A percentile compares a stretch with the other conserved stretches of the same genome.
These are phyloP conservation scores for Tetrapedia diversipes DNA, from an alignment of 2,888 invertebrate genomes.

Conservation along the genomic window DNA sequence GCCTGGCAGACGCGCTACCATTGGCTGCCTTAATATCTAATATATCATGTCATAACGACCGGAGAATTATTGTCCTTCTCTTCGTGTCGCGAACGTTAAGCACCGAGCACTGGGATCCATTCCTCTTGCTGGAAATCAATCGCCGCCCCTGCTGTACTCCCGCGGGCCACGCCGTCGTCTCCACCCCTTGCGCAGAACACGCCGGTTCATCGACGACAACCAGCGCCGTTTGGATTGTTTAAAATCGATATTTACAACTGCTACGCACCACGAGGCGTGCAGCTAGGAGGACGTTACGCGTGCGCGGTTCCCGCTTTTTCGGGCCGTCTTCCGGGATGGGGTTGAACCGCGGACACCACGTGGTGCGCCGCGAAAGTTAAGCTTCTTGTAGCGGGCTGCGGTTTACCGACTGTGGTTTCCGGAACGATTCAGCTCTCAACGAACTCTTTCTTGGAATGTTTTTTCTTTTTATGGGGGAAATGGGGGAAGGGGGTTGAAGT, in stretches of 20 bases:
- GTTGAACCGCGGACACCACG: neutral
- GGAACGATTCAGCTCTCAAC: no score
- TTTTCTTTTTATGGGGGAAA: no score
- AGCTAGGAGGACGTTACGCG: neutral
- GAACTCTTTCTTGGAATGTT: no score
- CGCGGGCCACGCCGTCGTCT: no score
- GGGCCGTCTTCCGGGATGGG: no score
- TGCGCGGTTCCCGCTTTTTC: neutral
- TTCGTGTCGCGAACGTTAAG: constrained; percentile 6
- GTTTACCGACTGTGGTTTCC: no score
- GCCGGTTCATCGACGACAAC: neutral
- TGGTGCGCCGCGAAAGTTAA: neutral
- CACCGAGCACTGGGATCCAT: neutral
- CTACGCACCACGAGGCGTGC: neutral
- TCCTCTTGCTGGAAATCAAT: constrained; percentile 7
- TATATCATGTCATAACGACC: constrained; percentile 70
- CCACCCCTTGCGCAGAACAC: neutral
- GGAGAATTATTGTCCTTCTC: constrained; percentile 59
- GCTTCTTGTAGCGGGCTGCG: no score
- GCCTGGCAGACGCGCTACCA: constrained; percentile 50
- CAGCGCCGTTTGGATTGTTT: constrained; percentile 5
- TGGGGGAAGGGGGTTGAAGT: no score
- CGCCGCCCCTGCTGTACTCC: neutral
- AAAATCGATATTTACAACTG: constrained; percentile 31
- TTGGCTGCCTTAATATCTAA: constrained; percentile 73